Evolutionary conservation across 2,113 vertebrate species (phyloP), one percentile per base, ranked within the genome.

Genomic region (Elgaria multicarinata): DNA sequence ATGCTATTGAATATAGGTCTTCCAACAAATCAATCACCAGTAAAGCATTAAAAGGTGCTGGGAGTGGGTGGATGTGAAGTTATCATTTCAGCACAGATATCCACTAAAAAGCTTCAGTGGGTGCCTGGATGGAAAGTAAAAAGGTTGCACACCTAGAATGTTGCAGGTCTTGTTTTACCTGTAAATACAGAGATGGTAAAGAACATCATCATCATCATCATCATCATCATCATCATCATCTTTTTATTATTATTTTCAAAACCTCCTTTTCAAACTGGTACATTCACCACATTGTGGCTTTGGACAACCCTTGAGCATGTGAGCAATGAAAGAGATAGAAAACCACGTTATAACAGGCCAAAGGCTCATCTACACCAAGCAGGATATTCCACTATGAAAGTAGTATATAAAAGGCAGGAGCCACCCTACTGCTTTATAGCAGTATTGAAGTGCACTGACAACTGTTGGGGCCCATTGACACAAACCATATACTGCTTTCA

Each of bases 31-130:
- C 93, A 91, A 93, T 93, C 95, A 84, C 88, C 82, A 87, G 28
- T 85, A 93, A 94, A 94, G 90, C 81, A 94, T 81, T 92, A 95
- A 93, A 95, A 96, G 93, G 94, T 96, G 93, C 92, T 95, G 93
- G 92, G 77, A 95, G 95, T 91, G 79, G 87, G 90, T 39, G 53
- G 80, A 42, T 67, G 58, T 31, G 42, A 53, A 93, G 85, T 92
- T 94, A 94, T 92, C 88, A 85, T 90, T 93, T 92, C 85, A 88
- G 77, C 89, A 93, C 85, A 62, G 88, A 83, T 71, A 91, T 92
- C 87, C 89, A 26, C 88, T 7, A n/a, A 94, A 86, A 92, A 94
- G 84, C 89, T 92, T 92, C 53, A 24, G 10, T 93, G 16, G 90
- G 89, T 94, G 81, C 93, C 90, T 75, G 87, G 79, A 86, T 92